Evolutionary conservation across 2,888 invertebrate species (phyloP), one percentile per base, ranked within the genome.

Genomic region (Drosophila birchii): DNA sequence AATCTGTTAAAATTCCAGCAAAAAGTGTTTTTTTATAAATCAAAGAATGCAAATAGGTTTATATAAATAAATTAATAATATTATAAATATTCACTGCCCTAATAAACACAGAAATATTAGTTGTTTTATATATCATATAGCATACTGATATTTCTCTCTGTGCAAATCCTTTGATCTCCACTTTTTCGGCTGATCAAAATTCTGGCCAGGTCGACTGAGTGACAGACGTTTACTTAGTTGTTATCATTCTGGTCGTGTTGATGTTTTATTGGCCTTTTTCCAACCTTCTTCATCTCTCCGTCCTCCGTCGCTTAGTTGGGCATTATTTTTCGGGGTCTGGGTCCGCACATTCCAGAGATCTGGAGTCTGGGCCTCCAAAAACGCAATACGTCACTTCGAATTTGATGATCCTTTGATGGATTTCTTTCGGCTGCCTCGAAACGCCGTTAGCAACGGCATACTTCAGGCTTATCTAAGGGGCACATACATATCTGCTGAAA

Each of bases 341-440:
- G 45, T 34, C 67, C 39, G 69, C 67, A 59, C 81, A 83, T 86
- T 88, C 86, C 79, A 29, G 32, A 43, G 51, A 57, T 57, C 55
- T 5, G 23, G 49, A 55, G 47, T 58, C 68, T 66, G 71, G 59
- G 39, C 54, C 41, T 34, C 47, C 53, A 39, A 64, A 69, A 62
- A 68, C 74, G 63, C 72, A 81, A 86, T 86, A 88, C 84, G 89
- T 88, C 86, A 87, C 85, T 67, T 36, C 69, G 75, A 61, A 83
- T 76, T 85, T 87, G 86, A 89, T 79, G 89, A 87, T 86, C 80
- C 80, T 78, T 89, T 89, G 86, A 89, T 88, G 86, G 89, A 87
- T 87, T 75, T 82, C 88, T 71, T 49, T 29, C 8, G 51, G 32
- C 47, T 44, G 59, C 57, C 63, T 51, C 77, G 75, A 81, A 78